Evolutionary conservation across 2,113 vertebrate genomes (phyloP).

Genomic region (Paraplagusia blochii): DNA sequence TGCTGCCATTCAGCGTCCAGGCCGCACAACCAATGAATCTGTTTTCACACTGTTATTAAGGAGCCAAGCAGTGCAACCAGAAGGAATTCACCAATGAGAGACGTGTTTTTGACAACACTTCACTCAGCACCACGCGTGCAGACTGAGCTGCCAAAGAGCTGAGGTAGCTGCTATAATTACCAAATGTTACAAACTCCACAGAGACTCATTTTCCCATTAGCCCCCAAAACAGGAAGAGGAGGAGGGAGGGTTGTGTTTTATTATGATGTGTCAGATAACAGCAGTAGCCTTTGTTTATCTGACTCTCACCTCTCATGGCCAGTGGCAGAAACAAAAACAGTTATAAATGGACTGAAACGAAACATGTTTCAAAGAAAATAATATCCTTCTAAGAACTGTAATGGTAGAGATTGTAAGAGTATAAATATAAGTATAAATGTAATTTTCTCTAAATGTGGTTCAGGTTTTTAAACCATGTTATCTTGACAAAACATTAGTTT

Average conservation of each 20-base stretch:
- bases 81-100: conserved; percentile 18
- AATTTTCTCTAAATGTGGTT: too few relatives aligned
- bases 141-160: conserved; percentile 23
- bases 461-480: too few relatives aligned
- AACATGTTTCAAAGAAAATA: too few relatives aligned
- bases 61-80: conserved; percentile 18
- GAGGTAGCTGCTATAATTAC: conserved; percentile 48
- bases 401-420: too few relatives aligned
- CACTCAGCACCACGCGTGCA: conserved; percentile 25
- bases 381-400: too few relatives aligned
- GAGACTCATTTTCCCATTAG: conserved; percentile 67
- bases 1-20: conserved; percentile 2
- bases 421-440: too few relatives aligned
- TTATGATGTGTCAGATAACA: conserved; percentile 65
- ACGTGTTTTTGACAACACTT: conserved; percentile 17
- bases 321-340: conserved; percentile 21
- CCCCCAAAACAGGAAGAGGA: conserved; percentile 66
- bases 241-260: conserved; percentile 63
- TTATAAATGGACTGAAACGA: too few relatives aligned
- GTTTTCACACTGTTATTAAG: conserved; percentile 37
- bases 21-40: background rate
- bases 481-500: too few relatives aligned
- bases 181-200: conserved; percentile 48
- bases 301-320: conserved; percentile 64
- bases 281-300: conserved; percentile 55